Evolutionary conservation across 2,888 invertebrate genomes (phyloP).

Genomic region (Lissonota sp.): DNA sequence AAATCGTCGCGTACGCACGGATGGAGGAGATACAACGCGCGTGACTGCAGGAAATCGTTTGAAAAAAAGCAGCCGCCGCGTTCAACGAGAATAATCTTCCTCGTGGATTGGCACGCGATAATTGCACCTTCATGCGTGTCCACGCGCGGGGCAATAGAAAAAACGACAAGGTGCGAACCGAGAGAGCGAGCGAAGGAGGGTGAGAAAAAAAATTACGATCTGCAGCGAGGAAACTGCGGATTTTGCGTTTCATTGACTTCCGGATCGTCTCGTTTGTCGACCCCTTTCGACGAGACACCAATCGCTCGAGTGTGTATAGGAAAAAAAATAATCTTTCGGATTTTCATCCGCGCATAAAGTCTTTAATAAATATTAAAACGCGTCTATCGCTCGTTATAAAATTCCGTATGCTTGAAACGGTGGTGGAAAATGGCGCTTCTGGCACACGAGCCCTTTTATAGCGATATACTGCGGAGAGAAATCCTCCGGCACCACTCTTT

Average conservation of each 20-base stretch:
- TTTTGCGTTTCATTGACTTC: neutral
- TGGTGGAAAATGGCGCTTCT: conserved; percentile 47
- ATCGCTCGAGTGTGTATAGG: neutral
- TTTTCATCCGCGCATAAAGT: neutral
- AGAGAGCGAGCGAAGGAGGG: conserved; percentile 12
- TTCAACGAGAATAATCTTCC: conserved; percentile 59
- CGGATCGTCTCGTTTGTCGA: neutral
- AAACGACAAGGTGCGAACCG: conserved; percentile 55
- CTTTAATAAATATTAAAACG: conserved; percentile 28
- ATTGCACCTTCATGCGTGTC: conserved; percentile 60
- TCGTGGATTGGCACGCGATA: conserved; percentile 59
- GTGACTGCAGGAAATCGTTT: conserved; percentile 53
- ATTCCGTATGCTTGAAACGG: conserved; percentile 31
- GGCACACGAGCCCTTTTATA: conserved; percentile 63
- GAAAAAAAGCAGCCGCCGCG: conserved; percentile 45
- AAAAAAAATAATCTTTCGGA: neutral
- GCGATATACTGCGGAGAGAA: conserved; percentile 39
- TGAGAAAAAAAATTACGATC: neutral
- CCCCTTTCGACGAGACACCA: neutral
- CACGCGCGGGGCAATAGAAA: conserved; percentile 42
- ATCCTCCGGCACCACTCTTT: conserved; percentile 5
- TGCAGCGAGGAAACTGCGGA: too few relatives aligned
- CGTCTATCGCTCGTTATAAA: too few relatives aligned
- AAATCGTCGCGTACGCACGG: too few relatives aligned
- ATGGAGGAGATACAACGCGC: conserved; percentile 19